Percentiles rank a stretch among this genome's conserved stretches.
Evolutionary conservation across 2,113 vertebrate species (phyloP).

Genomic region (Leucoraja erinaceus): DNA sequence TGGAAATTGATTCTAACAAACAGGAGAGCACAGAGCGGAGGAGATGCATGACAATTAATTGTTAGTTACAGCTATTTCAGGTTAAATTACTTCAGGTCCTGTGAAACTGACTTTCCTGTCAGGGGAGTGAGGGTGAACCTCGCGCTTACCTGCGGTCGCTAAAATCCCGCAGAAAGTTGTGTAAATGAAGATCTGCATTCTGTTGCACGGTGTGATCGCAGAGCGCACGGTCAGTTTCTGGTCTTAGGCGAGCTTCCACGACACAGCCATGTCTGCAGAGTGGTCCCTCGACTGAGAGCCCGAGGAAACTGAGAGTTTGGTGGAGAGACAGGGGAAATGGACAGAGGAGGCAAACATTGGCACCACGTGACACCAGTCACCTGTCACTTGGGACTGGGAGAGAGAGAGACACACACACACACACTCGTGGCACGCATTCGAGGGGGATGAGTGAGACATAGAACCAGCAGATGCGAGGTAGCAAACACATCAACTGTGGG

Average conservation of each 20-base stretch:
- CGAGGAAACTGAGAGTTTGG: neutral
- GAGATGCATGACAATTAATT: neutral
- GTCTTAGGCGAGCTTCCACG: neutral
- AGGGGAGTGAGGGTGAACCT: neutral
- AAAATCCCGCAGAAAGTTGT: conserved; percentile 57
- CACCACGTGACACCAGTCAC: conserved; percentile 41
- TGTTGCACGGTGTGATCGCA: conserved; percentile 38
- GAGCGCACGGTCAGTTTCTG: neutral
- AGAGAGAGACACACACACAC: neutral
- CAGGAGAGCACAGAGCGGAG: neutral
- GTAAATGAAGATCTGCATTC: conserved; percentile 55
- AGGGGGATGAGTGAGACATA: neutral
- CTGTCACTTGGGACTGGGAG: conserved; percentile 29
- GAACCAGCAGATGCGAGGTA: neutral
- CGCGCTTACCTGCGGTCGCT: conserved; percentile 52
- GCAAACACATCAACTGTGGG: neutral
- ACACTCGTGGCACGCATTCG: neutral
- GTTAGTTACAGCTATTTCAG: neutral
- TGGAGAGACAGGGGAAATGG: conserved; percentile 36
- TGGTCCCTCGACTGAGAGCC: conserved; percentile 37
- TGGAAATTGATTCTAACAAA: neutral
- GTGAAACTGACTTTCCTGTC: neutral
- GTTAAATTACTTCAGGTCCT: neutral
- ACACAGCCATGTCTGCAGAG: neutral
- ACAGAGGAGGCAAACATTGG: conserved; percentile 3